A percentile compares a stretch with the other conserved stretches of the same genome.
Evolutionary conservation across 2,113 vertebrate species (phyloP).

Genomic region (Hippocampus guttulatus): DNA sequence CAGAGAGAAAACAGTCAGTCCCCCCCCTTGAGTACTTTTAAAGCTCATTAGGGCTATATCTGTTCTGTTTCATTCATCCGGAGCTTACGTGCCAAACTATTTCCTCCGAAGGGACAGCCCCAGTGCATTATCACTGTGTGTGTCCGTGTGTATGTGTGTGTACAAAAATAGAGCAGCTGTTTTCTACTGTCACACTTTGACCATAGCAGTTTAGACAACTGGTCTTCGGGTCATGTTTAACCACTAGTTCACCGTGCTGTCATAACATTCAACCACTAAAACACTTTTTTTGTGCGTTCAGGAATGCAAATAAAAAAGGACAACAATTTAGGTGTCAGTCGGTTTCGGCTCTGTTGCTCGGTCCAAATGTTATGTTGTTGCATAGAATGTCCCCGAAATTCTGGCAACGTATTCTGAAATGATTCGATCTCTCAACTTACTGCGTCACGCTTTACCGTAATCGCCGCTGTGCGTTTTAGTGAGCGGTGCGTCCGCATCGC

Average conservation of each 20-base stretch:
- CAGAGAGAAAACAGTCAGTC: neutral
- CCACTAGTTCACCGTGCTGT: neutral
- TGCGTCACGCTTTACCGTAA: neutral
- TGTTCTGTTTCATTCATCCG: neutral
- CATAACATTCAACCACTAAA: neutral
- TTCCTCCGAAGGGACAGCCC: neutral
- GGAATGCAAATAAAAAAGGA: neutral
- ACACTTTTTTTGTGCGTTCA: neutral
- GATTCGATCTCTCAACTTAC: neutral
- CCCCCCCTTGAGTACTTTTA: neutral
- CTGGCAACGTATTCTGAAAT: too few species aligned
- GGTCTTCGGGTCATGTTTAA: neutral
- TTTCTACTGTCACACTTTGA: conserved; percentile 5
- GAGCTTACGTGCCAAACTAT: conserved; percentile 1
- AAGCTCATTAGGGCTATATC: conserved; percentile 7
- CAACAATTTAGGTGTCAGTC: too few species aligned
- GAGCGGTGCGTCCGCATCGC: neutral
- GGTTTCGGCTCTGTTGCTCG: too few species aligned
- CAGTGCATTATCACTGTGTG: neutral
- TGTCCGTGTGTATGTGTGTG: neutral
- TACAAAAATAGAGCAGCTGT: conserved; percentile 4
- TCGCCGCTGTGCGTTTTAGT: neutral
- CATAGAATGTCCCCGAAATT: too few species aligned
- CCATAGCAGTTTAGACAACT: conserved; percentile 7
- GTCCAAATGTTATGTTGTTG: too few species aligned